Evolutionary conservation across 2,113 vertebrate species (phyloP), one percentile per base, ranked within the genome.

Genomic region (Rallus limicola): DNA sequence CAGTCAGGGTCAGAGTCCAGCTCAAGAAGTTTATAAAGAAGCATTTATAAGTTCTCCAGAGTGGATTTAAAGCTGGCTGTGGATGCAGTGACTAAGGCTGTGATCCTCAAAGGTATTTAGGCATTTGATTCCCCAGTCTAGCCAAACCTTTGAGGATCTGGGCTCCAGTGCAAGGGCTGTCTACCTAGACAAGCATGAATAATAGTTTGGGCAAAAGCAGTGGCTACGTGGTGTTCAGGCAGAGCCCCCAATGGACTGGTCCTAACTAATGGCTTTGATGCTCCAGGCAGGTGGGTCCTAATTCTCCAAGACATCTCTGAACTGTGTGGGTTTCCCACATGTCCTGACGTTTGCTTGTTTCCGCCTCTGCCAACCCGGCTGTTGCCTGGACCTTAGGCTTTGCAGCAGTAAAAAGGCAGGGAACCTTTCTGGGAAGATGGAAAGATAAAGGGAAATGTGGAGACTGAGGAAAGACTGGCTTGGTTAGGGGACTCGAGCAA

Each of bases 131-230:
- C 58, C 38, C 58, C 17, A 21, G 33, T 92, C 72, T 91, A 95
- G 85, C 67, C 84, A 95, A 91, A 91, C 58, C 58, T 95, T 87
- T 82, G 84, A 91, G 91, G 63, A 91, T 74, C 74, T 82, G 81
- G 62, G 53, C 93, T 90, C 31, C 78, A 56, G 38, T 2, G 0
- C 67, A 93, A 95, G 53, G 60, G 50, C 62, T 82, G 88, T 86
- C 80, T 86, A 94, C 56, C 72, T 86, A 86, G 53, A 84, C 1
- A 7, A 84, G 62, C 58, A 91, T 23, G 86, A 91, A 91, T 79
- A 88, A 90, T 58, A 76, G 44, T 62, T 55, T 91, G 77, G 88
- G 86, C 44, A 94, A 76, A 78, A 81, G 62, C 11, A 3, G 5
- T 0, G 0, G n/a, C 60, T 76, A 88, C 0, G 0, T 56, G 68